A percentile compares a stretch with the other conserved stretches of the same genome.
Conservation (phyloP, 2,113 vertebrate species). For the Tyrannus savana region DNA sequence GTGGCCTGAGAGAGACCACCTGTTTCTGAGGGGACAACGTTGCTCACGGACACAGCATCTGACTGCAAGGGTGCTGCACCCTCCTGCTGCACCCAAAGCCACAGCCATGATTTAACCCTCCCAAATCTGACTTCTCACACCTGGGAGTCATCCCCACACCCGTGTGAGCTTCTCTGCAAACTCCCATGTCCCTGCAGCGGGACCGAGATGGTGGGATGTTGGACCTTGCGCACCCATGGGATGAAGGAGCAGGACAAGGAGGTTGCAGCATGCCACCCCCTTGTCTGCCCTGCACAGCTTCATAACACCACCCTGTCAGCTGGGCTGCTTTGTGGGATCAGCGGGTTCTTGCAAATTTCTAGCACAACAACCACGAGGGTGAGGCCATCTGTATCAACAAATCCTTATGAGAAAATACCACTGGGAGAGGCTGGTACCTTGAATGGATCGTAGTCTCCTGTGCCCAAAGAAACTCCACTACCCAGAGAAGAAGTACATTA, state of each 20-base stretch:
- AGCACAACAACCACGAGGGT: not conserved
- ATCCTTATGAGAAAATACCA: not conserved
- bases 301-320: not conserved
- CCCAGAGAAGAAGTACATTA: not conserved
- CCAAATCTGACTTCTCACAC: fast-evolving
- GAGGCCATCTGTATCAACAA: not conserved
- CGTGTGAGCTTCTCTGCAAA: not conserved
- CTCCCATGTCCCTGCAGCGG: not conserved
- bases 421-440: not conserved
- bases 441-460: not conserved
- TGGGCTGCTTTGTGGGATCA: not conserved
- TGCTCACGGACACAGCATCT: not conserved
- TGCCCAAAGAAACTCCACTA: not conserved
- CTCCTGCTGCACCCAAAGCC: not conserved
- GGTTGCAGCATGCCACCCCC: not conserved
- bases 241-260: not conserved
- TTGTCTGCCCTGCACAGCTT: not conserved
- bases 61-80: not conserved
- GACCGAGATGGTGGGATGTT: not conserved
- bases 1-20: not conserved
- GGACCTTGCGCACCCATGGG: fast-evolving
- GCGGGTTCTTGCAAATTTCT: not conserved
- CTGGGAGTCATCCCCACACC: not conserved
- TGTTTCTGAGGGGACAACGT: not conserved
- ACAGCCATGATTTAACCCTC: fast-evolving